Base-by-base conservation (phyloP, 2,113 vertebrate species). In the Trogon surrucura region DNA sequence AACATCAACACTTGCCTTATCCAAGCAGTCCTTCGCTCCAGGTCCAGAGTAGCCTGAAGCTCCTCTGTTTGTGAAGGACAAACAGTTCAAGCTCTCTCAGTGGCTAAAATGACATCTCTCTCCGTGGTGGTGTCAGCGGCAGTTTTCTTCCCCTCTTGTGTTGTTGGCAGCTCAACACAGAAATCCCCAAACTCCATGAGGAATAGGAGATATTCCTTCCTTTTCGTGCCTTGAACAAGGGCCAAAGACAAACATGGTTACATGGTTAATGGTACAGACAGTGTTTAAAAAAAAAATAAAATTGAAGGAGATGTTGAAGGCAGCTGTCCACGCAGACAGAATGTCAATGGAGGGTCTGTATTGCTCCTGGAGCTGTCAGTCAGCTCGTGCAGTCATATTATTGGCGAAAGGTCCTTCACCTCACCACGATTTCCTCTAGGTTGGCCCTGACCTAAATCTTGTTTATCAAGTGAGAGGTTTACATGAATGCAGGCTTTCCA, bases 1-100 rank as follows among this genome's bases (percentile, higher is more conserved):
- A 22, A 7, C 5, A 16, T 30, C 0, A 0, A 16, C 2, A 5
- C 6, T 18, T 58, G 17, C 11, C 1, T 0, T 47, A 30, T 3
- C 45, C 1, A 0, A 36, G 13, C 4, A 29, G 30, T 9, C 32
- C 44, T 82, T 67, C 34, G 11, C 5, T 66, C n/a, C 47, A 69
- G 41, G 41, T 41, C 41, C 41, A 41, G 41, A 41, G 41, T 41
- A 13, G 19, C 45, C 57, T 25, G 27, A 13, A 58, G n/a, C 5
- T 56, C 16, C 26, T 50, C 26, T 45, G 4, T 75, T 73, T 79
- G 38, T 32, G 41, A 38, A 50, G 5, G 16, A 60, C 2, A 6
- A 45, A 36, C 1, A 29, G 6, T 45, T 41, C 10, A 34, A 79
- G 60, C 16, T 78, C 23, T 38, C 44, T 75, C 38, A 19, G n/a